A percentile compares a stretch with the other conserved stretches of the same genome.
Evolutionary conservation across 2,797 vertebrate species (phyloP).

Genomic region (Acomys russatus): DNA sequence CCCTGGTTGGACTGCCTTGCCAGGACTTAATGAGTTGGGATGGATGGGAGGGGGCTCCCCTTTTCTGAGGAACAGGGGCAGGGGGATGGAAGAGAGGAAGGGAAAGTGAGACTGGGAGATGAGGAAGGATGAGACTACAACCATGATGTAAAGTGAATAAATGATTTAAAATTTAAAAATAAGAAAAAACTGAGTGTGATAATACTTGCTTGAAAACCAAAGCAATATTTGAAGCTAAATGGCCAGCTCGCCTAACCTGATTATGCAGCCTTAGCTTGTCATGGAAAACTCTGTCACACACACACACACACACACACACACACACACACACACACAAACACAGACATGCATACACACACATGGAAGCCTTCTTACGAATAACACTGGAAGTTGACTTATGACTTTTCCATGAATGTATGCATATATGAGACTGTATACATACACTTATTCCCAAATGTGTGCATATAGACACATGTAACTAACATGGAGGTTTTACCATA

Average conservation of each 20-base stretch:
- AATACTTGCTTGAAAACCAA: not conserved
- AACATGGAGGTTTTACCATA: not conserved
- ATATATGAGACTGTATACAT: not conserved
- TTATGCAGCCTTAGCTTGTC: not conserved
- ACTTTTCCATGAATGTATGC: not conserved
- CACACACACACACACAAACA: not conserved
- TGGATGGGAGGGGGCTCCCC: too few relatives aligned
- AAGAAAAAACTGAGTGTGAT: too few relatives aligned
- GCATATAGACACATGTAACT: not conserved
- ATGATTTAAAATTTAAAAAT: too few relatives aligned
- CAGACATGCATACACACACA: not conserved
- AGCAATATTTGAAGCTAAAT: not conserved
- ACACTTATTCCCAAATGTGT: not conserved
- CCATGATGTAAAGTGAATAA: too few relatives aligned
- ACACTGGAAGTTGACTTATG: not conserved
- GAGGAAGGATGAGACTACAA: too few relatives aligned
- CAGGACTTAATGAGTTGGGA: too few relatives aligned
- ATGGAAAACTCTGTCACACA: not conserved
- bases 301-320: not conserved
- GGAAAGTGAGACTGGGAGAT: too few relatives aligned
- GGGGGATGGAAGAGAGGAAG: too few relatives aligned
- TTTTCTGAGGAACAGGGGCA: too few relatives aligned
- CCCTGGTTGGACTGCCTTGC: too few relatives aligned
- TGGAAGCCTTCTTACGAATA: not conserved
- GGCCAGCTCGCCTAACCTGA: not conserved